Evolutionary conservation across 2,888 invertebrate genomes (phyloP).

Genomic region (Nasonia oneida): DNA sequence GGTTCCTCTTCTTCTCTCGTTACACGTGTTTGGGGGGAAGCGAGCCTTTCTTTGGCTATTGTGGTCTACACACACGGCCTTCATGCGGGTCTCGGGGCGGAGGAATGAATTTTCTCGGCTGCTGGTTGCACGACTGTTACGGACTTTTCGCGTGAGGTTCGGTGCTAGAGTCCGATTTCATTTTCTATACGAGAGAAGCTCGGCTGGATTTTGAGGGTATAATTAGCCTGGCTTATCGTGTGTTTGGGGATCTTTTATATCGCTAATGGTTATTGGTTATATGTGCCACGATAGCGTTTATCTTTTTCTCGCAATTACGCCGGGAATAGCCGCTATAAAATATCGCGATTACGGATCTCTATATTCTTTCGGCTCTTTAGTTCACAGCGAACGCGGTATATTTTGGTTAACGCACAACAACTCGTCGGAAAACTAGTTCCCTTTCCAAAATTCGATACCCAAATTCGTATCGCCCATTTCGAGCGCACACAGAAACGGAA

Average conservation of each 20-base stretch:
- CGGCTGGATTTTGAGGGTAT: not conserved
- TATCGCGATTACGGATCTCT: not conserved
- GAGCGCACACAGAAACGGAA: not conserved
- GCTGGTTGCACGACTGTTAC: conserved; percentile 13
- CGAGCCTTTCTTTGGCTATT: not conserved
- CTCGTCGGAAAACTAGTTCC: no score
- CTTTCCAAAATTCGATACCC: no score
- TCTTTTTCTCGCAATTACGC: not conserved
- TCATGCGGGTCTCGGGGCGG: not conserved
- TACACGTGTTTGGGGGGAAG: not conserved
- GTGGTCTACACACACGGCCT: not conserved
- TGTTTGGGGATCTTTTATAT: not conserved
- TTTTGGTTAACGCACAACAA: not conserved
- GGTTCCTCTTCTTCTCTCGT: conserved; percentile 16
- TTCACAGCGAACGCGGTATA: not conserved
- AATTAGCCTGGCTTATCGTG: not conserved
- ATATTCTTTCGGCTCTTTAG: not conserved
- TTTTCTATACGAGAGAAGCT: conserved; percentile 2
- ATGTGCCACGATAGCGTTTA: not conserved
- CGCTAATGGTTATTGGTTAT: not conserved
- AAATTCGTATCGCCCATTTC: not conserved
- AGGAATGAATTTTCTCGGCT: not conserved
- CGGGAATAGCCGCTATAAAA: not conserved
- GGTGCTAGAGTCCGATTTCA: not conserved
- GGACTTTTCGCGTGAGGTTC: conserved; percentile 43